Conservation (phyloP, 2,888 invertebrate species). For the Cheiracanthium punctorium region DNA sequence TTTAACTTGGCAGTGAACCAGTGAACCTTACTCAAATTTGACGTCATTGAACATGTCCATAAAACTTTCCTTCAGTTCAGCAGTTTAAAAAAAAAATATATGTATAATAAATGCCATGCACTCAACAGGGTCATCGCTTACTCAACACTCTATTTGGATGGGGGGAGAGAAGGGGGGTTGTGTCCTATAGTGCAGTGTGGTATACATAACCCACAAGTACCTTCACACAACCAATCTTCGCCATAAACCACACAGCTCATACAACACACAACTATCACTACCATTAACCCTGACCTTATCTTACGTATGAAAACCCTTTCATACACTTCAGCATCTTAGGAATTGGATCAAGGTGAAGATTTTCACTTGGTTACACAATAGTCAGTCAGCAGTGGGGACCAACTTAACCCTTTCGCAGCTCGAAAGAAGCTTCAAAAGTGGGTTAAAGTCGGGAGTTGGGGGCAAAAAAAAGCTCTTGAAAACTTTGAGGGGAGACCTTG, state of each 20-base stretch:
- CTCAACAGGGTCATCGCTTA: no score
- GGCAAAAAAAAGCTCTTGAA: neutral
- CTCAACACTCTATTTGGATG: no score
- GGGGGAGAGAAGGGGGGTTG: no score
- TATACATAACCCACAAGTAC: neutral
- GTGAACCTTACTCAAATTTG: no score
- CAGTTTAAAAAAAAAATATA: no score
- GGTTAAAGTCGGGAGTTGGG: neutral
- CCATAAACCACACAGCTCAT: neutral
- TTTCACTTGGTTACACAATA: neutral
- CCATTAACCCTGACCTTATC: conserved; percentile 2
- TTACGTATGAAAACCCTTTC: neutral
- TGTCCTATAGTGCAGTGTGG: no score
- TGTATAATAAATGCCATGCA: neutral
- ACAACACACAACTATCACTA: neutral
- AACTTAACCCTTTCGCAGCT: neutral
- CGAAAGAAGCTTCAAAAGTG: neutral
- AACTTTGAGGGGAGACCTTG: neutral
- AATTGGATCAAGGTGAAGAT: conserved; percentile 1
- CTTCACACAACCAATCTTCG: neutral
- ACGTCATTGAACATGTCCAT: no score
- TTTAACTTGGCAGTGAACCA: no score
- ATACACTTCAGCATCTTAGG: neutral
- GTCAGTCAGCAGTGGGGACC: neutral
- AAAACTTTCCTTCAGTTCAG: no score